A percentile compares a stretch with the other conserved stretches of the same genome.
phyloP scores from a whole-genome alignment of 2,888 invertebrate genomes.

The Drosophila leonis region DNA sequence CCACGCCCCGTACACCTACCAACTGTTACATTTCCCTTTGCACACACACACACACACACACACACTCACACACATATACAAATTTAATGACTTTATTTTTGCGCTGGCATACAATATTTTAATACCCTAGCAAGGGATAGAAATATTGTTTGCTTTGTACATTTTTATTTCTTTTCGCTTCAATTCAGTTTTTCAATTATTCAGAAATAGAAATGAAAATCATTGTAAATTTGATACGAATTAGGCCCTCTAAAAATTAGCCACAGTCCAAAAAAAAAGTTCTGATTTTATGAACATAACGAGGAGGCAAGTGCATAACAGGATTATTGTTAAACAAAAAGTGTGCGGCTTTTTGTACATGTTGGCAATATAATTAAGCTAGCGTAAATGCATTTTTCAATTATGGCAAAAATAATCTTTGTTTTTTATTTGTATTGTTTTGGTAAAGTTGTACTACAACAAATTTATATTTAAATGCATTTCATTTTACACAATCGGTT shows the following conservation, averaged over 20 bases:
- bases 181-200: neutral
- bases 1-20: slow-evolving; percentile 17
- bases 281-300: neutral
- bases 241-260: neutral
- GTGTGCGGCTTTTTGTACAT: slow-evolving; percentile 7
- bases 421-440: neutral
- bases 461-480: slow-evolving; percentile 32
- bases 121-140: slow-evolving; percentile 47
- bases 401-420: slow-evolving; percentile 19
- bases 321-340: slow-evolving; percentile 7
- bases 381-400: slow-evolving; percentile 25
- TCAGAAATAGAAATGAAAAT: slow-evolving; percentile 8
- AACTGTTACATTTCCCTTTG: slow-evolving; percentile 26
- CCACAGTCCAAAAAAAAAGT: neutral
- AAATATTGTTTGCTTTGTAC: slow-evolving; percentile 5
- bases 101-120: slow-evolving; percentile 56
- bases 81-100: slow-evolving; percentile 81
- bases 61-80: slow-evolving; percentile 26
- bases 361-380: slow-evolving; percentile 16
- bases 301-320: slow-evolving; percentile 8
- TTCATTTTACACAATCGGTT: slow-evolving; percentile 23
- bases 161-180: neutral
- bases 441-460: neutral
- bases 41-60: slow-evolving; percentile 20
- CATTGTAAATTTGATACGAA: neutral